Evolutionary conservation across 1,140 invertebrate genomes (phyloP).

Genomic region (Drosophila oshimai): DNA sequence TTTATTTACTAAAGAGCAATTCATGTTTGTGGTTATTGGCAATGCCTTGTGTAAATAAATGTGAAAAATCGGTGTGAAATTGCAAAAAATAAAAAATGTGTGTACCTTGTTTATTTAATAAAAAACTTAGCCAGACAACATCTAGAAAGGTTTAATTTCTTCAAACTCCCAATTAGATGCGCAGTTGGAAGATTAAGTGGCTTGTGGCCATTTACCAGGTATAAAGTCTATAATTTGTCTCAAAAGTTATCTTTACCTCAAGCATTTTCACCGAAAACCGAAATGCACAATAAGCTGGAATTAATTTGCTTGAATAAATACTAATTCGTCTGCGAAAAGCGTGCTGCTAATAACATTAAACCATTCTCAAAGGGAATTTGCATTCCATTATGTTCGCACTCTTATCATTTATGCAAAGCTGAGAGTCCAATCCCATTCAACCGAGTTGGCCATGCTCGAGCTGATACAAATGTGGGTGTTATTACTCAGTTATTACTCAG

Average conservation of each 20-base stretch:
- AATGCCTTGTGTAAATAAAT: constrained; percentile 30
- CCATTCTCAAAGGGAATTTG: constrained; percentile 7
- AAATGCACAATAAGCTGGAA: neutral
- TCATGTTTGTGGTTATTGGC: neutral
- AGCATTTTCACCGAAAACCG: constrained; percentile 1
- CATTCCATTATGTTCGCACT: constrained; percentile 16
- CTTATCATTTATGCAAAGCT: constrained; percentile 31
- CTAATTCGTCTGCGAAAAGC: constrained; percentile 10
- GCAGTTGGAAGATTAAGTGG: neutral
- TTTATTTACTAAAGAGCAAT: neutral
- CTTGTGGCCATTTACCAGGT: neutral
- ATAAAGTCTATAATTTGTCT: neutral
- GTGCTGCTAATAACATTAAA: constrained; percentile 23
- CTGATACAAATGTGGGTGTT: constrained; percentile 14
- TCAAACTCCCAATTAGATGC: neutral
- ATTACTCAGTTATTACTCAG: constrained; percentile 27
- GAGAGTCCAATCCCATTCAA: constrained; percentile 17
- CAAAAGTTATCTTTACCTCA: neutral
- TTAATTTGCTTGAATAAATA: constrained; percentile 25
- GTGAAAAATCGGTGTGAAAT: neutral
- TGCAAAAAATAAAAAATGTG: neutral
- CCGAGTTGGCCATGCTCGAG: constrained; percentile 14
- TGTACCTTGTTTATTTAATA: constrained; percentile 17
- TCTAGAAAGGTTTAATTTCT: neutral
- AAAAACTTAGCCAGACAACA: neutral